Conservation (phyloP, 2,888 invertebrate genomes). For the Chrysolina americana region DNA sequence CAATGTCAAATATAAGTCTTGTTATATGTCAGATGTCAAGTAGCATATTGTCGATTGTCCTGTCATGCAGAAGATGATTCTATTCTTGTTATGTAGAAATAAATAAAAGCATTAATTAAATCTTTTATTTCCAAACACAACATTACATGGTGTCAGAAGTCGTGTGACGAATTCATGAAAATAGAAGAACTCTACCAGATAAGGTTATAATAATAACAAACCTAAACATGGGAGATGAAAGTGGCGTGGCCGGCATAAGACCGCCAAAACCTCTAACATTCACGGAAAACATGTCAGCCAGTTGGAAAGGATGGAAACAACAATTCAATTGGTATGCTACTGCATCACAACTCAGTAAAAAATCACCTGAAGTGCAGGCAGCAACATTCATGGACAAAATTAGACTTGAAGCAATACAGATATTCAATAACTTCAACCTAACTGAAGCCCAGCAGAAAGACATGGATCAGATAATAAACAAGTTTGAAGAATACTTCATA, state of each 20-base stretch:
- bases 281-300: slow-evolving; percentile 20
- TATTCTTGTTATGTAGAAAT: too few species aligned
- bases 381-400: slow-evolving; percentile 46
- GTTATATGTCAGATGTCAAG: too few species aligned
- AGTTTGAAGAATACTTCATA: slow-evolving; percentile 49
- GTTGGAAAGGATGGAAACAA: slow-evolving; percentile 45
- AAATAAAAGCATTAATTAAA: too few species aligned
- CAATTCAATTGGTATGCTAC: slow-evolving; percentile 48
- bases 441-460: slow-evolving; percentile 36
- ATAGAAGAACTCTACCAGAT: not conserved
- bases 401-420: slow-evolving; percentile 41
- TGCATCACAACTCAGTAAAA: slow-evolving; percentile 42
- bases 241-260: not conserved
- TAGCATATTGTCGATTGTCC: too few species aligned
- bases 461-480: slow-evolving; percentile 39
- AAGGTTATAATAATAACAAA: not conserved
- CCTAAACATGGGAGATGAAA: not conserved
- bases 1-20: too few species aligned
- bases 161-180: not conserved
- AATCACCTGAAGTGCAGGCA: slow-evolving; percentile 44
- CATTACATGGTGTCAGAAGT: slow-evolving; percentile 1
- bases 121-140: not conserved
- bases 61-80: too few species aligned
- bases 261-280: slow-evolving; percentile 10
- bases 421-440: slow-evolving; percentile 46